These are phyloP conservation scores for Misgurnus anguillicaudatus DNA, from an alignment of 2,113 vertebrate species.

Conservation along the genomic window DNA sequence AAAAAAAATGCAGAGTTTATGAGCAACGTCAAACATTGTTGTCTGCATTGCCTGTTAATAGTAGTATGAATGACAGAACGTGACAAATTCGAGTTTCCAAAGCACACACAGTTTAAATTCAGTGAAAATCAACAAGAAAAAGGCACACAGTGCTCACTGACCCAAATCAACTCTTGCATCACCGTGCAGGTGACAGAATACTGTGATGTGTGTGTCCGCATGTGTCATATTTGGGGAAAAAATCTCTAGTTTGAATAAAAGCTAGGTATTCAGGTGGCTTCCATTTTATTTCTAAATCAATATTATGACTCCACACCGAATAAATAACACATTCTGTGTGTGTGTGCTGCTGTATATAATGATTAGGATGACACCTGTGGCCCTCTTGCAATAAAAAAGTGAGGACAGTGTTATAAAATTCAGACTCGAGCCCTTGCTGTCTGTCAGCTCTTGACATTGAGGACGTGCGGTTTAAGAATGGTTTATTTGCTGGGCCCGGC, in stretches of 20 bases:
- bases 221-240: constrained; percentile 16
- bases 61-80: background rate
- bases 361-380: constrained; percentile 40
- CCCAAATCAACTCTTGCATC: constrained; percentile 27
- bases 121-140: constrained; percentile 36
- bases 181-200: constrained; percentile 15
- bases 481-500: constrained; percentile 45
- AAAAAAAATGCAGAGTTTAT: background rate
- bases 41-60: background rate
- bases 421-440: constrained; percentile 5
- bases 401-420: background rate
- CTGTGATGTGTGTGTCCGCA: background rate
- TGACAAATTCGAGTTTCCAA: constrained; percentile 12
- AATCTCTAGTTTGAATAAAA: background rate
- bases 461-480: constrained; percentile 10
- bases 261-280: constrained; percentile 22
- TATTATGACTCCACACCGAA: constrained; percentile 34
- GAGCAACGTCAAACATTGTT: background rate
- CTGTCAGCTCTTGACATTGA: constrained; percentile 37
- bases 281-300: constrained; percentile 37
- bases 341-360: constrained; percentile 3
- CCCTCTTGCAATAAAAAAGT: constrained; percentile 8
- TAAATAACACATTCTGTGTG: constrained; percentile 38
- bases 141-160: constrained; percentile 26
- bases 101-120: background rate